phyloP scores from a whole-genome alignment of 2,888 invertebrate genomes.

The Dryobota labecula region DNA sequence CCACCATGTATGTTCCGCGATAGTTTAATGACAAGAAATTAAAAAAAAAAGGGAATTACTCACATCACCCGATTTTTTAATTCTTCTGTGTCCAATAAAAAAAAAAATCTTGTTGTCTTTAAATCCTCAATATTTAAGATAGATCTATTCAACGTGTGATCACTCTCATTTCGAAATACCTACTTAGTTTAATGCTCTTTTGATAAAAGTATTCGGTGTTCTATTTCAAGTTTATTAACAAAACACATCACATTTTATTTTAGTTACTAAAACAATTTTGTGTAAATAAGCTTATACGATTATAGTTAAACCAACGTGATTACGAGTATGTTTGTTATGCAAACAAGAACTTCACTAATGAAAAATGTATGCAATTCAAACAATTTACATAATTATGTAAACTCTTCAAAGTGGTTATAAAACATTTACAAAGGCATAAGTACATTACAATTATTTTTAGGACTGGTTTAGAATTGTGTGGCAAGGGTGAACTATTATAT shows the following conservation, averaged over 20 bases:
- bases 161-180: not conserved
- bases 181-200: not conserved
- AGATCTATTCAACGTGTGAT: not conserved
- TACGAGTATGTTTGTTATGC: not conserved
- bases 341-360: slow-evolving; percentile 13
- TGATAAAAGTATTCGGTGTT: not conserved
- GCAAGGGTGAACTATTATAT: not conserved
- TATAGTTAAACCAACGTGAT: not conserved
- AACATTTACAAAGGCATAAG: slow-evolving; percentile 16
- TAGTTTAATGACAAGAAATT: not conserved
- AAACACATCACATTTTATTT: not conserved
- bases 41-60: not conserved
- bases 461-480: not conserved
- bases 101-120: not conserved
- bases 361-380: slow-evolving; percentile 11
- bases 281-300: slow-evolving; percentile 19
- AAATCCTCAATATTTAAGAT: not conserved
- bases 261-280: slow-evolving; percentile 1
- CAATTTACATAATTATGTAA: slow-evolving; percentile 8
- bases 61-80: not conserved
- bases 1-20: not conserved
- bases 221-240: not conserved
- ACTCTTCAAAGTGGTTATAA: not conserved
- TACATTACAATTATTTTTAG: slow-evolving; percentile 6
- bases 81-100: not conserved